Evolutionary conservation across 2,797 vertebrate genomes (phyloP).

Genomic region (Eulemur mongoz): DNA sequence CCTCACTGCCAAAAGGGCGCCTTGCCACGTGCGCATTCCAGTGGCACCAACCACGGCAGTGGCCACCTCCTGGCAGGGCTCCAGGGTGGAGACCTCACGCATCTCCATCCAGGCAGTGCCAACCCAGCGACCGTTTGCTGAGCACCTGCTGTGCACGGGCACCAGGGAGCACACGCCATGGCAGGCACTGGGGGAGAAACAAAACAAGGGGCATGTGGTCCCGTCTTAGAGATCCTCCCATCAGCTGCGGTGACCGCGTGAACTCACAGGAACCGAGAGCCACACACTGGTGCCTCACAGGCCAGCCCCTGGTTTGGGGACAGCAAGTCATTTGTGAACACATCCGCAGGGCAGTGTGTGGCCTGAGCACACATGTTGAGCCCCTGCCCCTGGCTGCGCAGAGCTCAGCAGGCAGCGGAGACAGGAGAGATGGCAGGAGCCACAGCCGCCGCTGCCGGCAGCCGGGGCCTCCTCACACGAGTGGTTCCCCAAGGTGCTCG

Average conservation of each 20-base stretch:
- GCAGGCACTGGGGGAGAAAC: neutral
- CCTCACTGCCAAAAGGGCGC: neutral
- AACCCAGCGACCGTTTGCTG: neutral
- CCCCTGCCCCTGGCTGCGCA: neutral
- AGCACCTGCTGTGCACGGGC: neutral
- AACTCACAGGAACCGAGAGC: neutral
- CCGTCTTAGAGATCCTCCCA: neutral
- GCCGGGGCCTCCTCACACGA: neutral
- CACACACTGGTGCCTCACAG: accelerated
- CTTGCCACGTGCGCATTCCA: accelerated
- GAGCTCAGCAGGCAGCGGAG: neutral
- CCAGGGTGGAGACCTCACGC: neutral
- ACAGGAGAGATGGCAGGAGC: neutral
- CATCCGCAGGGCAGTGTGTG: neutral
- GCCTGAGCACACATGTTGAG: neutral
- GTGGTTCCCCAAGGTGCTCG: neutral
- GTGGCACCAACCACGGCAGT: neutral
- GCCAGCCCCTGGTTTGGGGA: neutral
- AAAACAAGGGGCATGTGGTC: neutral
- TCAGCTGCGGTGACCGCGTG: neutral
- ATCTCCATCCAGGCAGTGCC: neutral
- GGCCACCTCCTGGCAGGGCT: neutral
- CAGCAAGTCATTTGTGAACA: neutral
- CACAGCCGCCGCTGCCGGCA: neutral
- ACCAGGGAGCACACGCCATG: neutral